Percentiles rank a stretch among this genome's conserved stretches.
These are phyloP conservation scores for Tuta absoluta DNA, from an alignment of 2,888 invertebrate species.

Conservation along the genomic window DNA sequence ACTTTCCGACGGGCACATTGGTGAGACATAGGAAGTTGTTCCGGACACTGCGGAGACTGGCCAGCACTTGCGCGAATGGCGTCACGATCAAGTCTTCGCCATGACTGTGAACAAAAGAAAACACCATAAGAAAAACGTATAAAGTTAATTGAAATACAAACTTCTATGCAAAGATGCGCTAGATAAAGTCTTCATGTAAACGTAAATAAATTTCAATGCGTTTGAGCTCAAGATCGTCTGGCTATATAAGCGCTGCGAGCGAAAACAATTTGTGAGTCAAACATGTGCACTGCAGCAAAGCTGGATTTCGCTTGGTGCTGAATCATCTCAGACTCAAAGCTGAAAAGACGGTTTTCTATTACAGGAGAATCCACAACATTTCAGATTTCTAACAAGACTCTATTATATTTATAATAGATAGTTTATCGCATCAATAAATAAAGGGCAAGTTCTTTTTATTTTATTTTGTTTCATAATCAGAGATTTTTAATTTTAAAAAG, in stretches of 20 bases:
- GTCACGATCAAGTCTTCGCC: conserved; percentile 99
- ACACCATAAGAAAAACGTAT: not conserved
- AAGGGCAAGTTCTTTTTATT: too few species aligned
- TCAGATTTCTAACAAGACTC: too few species aligned
- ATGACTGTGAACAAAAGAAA: conserved; percentile 84
- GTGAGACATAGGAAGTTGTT: conserved; percentile 99
- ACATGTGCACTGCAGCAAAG: conserved; percentile 5
- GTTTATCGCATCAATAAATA: too few species aligned
- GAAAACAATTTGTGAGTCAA: conserved; percentile 12
- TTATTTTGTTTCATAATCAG: too few species aligned
- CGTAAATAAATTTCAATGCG: not conserved
- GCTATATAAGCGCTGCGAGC: not conserved
- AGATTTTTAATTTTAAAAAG: too few species aligned
- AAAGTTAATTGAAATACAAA: too few species aligned
- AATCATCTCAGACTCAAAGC: conserved; percentile 1
- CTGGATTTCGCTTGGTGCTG: not conserved
- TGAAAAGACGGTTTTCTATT: conserved; percentile 11
- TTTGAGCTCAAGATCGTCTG: not conserved
- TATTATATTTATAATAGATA: too few species aligned
- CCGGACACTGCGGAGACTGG: conserved; percentile 98
- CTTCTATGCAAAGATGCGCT: too few species aligned
- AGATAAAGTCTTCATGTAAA: not conserved
- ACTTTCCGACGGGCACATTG: conserved; percentile 94
- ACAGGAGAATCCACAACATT: too few species aligned
- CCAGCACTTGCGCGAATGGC: conserved; percentile 99